These are phyloP conservation scores for Danio tinwini DNA, from an alignment of 2,797 vertebrate genomes.

Conservation along the genomic window DNA sequence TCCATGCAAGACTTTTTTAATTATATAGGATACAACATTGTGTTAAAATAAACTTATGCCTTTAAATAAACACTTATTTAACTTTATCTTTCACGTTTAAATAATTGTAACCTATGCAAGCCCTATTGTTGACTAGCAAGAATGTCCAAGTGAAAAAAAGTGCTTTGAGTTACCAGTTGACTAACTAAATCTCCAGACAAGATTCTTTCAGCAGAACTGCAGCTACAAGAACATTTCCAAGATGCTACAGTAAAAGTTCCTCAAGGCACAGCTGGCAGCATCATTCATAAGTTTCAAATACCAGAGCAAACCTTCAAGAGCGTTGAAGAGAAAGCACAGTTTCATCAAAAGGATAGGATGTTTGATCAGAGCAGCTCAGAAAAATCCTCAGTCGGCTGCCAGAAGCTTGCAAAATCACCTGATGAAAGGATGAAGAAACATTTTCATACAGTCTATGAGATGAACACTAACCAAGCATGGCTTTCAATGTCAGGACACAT, in stretches of 20 bases:
- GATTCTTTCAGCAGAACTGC: not conserved
- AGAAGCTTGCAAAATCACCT: not conserved
- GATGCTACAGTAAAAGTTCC: not conserved
- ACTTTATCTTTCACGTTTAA: no score
- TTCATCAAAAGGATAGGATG: not conserved
- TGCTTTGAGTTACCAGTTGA: no score
- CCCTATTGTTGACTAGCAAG: not conserved
- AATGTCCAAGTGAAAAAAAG: not conserved
- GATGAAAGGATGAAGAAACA: not conserved
- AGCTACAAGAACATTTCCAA: not conserved
- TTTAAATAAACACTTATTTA: not conserved
- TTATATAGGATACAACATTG: not conserved
- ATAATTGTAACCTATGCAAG: not conserved
- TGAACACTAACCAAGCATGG: not conserved
- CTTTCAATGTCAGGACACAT: not conserved
- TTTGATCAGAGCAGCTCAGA: not conserved
- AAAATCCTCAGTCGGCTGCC: not conserved
- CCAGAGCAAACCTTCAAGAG: not conserved
- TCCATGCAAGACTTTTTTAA: not conserved
- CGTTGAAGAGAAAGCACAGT: not conserved
- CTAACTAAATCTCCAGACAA: not conserved
- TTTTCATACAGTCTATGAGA: not conserved
- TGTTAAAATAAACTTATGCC: not conserved
- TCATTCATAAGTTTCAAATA: conserved; percentile 2
- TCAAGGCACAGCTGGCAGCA: not conserved